A percentile compares a stretch with the other conserved stretches of the same genome.
These are phyloP conservation scores for Tenthredo distinguenda DNA, from an alignment of 2,888 invertebrate species.

Conservation along the genomic window DNA sequence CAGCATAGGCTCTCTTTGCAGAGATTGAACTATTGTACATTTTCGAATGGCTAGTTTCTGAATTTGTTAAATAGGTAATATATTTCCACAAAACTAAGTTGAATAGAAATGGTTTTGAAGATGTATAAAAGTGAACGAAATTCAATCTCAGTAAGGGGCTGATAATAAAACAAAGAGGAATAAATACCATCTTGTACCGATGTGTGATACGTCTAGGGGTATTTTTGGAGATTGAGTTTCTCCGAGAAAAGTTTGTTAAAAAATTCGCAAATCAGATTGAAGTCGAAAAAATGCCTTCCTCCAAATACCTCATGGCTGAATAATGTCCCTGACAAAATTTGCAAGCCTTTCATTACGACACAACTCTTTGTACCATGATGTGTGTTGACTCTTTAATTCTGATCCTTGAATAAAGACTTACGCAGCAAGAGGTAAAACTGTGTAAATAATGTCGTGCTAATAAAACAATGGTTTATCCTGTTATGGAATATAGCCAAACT, in stretches of 20 bases:
- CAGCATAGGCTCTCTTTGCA: neutral
- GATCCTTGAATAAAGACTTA: neutral
- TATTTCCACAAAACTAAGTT: neutral
- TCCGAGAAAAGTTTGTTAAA: neutral
- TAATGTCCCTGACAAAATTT: too few relatives aligned
- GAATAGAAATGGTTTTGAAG: neutral
- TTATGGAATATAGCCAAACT: neutral
- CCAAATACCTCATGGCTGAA: neutral
- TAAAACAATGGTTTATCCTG: constrained; percentile 17
- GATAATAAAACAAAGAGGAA: neutral
- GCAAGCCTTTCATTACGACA: neutral
- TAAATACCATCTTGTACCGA: too few relatives aligned
- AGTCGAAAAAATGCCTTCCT: too few relatives aligned
- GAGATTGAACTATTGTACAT: neutral
- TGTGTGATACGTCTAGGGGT: too few relatives aligned
- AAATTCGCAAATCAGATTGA: neutral
- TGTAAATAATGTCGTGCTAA: neutral
- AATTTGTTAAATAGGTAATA: neutral
- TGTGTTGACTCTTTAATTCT: neutral
- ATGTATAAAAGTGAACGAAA: neutral
- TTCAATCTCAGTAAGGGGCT: neutral
- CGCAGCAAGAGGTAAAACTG: neutral
- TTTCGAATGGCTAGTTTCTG: neutral
- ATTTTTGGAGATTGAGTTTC: too few relatives aligned
- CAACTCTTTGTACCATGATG: neutral